phyloP scores from a whole-genome alignment of 2,797 vertebrate species.

The Galagoides demidoff region DNA sequence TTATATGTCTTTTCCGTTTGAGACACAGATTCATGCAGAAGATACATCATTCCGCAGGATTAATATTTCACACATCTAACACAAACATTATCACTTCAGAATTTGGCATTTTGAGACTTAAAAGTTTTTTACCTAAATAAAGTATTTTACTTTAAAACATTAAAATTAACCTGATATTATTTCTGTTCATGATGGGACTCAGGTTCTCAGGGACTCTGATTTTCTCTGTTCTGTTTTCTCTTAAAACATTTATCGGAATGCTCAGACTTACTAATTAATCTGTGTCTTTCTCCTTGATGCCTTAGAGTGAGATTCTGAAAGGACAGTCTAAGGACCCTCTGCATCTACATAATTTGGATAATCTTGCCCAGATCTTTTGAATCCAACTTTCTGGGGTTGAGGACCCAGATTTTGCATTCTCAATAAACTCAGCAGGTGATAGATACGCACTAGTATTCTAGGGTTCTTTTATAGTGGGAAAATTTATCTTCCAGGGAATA shows the following conservation, averaged over 20 bases:
- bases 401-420: not conserved
- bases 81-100: conserved; percentile 41
- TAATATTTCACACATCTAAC: conserved; percentile 27
- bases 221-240: conserved; percentile 42
- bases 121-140: conserved; percentile 43
- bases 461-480: not conserved
- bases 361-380: not conserved
- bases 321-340: not conserved
- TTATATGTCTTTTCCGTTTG: not conserved
- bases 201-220: not conserved
- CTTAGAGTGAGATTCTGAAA: not conserved
- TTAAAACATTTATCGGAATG: conserved; percentile 15
- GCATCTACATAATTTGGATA: not conserved
- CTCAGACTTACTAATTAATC: not conserved
- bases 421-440: not conserved
- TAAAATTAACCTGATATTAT: conserved; percentile 25
- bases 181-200: not conserved
- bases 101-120: conserved; percentile 32
- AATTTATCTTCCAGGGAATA: not conserved
- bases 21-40: not conserved
- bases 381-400: not conserved
- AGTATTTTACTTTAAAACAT: not conserved
- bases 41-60: not conserved
- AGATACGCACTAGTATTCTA: not conserved
- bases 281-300: not conserved